These are phyloP conservation scores for Origma solitaria DNA, from an alignment of 2,113 vertebrate species.

Conservation along the genomic window DNA sequence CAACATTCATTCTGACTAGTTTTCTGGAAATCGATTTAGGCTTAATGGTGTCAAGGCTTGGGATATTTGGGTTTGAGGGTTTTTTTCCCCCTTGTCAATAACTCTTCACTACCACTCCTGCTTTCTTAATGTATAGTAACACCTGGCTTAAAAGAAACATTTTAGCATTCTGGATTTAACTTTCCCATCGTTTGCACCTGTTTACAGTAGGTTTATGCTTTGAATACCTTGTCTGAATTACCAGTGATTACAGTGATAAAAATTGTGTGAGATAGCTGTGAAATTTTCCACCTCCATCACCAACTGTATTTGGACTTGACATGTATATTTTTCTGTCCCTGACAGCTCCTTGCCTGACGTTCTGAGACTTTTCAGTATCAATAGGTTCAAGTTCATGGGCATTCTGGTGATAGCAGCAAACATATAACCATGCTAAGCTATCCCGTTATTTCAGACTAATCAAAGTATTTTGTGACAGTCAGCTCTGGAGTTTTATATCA, in stretches of 20 bases:
- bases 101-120: not conserved
- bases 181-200: not conserved
- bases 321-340: not conserved
- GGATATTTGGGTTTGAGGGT: fast-evolving
- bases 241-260: not conserved
- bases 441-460: not conserved
- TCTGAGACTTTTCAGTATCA: not conserved
- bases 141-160: not conserved
- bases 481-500: not conserved
- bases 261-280: not conserved
- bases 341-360: not conserved
- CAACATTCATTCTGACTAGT: not conserved
- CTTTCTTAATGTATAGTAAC: not conserved
- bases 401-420: not conserved
- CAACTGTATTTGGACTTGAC: not conserved
- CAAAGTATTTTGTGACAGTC: not conserved
- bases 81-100: not conserved
- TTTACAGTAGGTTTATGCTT: not conserved
- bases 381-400: not conserved
- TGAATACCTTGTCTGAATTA: not conserved
- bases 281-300: not conserved
- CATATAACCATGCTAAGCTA: not conserved
- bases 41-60: not conserved
- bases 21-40: not conserved
- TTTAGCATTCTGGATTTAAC: not conserved